These are phyloP conservation scores for Spialia ferax DNA, from an alignment of 2,888 invertebrate genomes.

Conservation along the genomic window DNA sequence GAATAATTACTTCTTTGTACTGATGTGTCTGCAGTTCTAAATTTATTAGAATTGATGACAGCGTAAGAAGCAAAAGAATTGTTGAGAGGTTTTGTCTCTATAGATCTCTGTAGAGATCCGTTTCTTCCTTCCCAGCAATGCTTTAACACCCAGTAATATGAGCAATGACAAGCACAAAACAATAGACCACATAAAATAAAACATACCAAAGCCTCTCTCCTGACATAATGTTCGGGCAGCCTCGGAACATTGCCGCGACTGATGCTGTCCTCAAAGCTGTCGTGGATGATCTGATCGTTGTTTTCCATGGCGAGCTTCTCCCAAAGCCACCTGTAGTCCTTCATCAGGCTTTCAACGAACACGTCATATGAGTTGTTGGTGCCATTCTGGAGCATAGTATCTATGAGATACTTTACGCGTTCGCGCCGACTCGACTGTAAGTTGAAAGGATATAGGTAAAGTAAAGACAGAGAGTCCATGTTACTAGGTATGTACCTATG, in stretches of 20 bases:
- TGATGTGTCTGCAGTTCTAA: no score
- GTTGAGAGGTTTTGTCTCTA: no score
- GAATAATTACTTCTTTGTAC: no score
- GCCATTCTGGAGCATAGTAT: constrained; percentile 70
- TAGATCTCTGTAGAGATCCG: no score
- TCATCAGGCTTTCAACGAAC: constrained; percentile 84
- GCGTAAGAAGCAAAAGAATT: no score
- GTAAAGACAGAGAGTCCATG: no score
- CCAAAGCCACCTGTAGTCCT: constrained; percentile 87
- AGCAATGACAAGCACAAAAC: no score
- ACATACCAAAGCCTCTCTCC: constrained; percentile 80
- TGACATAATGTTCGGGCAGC: constrained; percentile 84
- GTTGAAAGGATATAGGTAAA: not conserved
- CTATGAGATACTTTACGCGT: constrained; percentile 69
- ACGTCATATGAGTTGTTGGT: constrained; percentile 78
- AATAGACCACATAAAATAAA: not conserved
- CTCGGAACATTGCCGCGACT: constrained; percentile 86
- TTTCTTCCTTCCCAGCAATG: no score
- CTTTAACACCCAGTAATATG: no score
- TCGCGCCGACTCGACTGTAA: constrained; percentile 73
- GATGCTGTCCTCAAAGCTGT: constrained; percentile 81
- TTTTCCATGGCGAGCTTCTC: constrained; percentile 72
- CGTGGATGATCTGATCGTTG: constrained; percentile 65
- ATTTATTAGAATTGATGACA: no score
- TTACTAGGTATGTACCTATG: no score